Conservation (phyloP, 2,888 invertebrate species). For the Xestia rhomboidea region DNA sequence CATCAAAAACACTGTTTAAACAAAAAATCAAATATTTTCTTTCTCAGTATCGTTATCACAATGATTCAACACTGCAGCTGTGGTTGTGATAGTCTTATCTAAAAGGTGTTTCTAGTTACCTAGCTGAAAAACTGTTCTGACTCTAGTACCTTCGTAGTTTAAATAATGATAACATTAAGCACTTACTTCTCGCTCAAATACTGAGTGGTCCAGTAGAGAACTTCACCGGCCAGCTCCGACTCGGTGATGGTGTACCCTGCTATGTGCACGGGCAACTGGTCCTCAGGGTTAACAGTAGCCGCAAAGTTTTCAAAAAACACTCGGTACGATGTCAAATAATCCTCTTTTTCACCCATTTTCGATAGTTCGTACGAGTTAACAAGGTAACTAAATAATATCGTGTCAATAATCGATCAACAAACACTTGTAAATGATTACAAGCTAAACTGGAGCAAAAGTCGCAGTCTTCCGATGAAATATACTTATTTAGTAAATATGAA, state of each 20-base stretch:
- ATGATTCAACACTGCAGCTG: slow-evolving; percentile 41
- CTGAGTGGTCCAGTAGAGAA: slow-evolving; percentile 94
- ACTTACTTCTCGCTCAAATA: slow-evolving; percentile 95
- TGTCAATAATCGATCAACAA: slow-evolving; percentile 78
- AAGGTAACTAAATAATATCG: slow-evolving; percentile 66
- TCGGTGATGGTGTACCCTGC: slow-evolving; percentile 93
- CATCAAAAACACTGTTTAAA: slow-evolving; percentile 9
- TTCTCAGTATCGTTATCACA: slow-evolving; percentile 39
- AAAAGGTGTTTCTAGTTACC: slow-evolving; percentile 56
- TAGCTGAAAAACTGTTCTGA: slow-evolving; percentile 31
- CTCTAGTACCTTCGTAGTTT: slow-evolving; percentile 10
- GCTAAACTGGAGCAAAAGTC: slow-evolving; percentile 63
- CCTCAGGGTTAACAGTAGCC: slow-evolving; percentile 92
- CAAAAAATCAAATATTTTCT: slow-evolving; percentile 23
- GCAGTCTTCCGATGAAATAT: slow-evolving; percentile 59
- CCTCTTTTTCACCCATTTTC: slow-evolving; percentile 91
- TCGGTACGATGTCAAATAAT: slow-evolving; percentile 93
- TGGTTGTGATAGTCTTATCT: slow-evolving; percentile 64
- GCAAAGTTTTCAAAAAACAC: slow-evolving; percentile 94
- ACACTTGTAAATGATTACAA: slow-evolving; percentile 64
- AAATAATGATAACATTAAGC: slow-evolving; percentile 20
- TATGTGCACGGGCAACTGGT: slow-evolving; percentile 94
- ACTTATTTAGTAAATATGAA: slow-evolving; percentile 60
- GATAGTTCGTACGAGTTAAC: slow-evolving; percentile 59
- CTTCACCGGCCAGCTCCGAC: slow-evolving; percentile 93